Conservation (phyloP, 2,113 vertebrate genomes). For the Paramormyrops kingsleyae region DNA sequence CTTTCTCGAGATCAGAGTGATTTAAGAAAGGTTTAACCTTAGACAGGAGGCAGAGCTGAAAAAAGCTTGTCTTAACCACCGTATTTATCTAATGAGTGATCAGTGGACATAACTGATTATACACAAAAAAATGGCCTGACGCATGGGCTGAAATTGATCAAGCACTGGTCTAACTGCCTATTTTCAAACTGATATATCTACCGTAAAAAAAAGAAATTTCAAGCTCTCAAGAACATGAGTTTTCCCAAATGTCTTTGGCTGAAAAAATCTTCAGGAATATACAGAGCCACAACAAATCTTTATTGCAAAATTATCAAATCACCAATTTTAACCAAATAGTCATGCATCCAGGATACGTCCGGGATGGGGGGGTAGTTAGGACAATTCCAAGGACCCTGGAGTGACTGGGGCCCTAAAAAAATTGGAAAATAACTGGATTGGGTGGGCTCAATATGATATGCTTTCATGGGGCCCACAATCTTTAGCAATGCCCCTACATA, state of each 20-base stretch:
- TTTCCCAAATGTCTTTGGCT: not conserved
- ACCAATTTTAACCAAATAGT: not conserved
- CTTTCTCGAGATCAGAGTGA: too few species aligned
- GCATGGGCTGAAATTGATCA: conserved; percentile 13
- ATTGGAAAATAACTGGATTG: not conserved
- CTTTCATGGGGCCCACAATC: too few species aligned
- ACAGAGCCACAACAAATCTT: not conserved
- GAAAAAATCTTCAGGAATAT: not conserved
- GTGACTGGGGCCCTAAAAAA: not conserved
- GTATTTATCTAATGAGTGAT: not conserved
- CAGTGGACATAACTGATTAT: not conserved
- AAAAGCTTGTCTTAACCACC: too few species aligned
- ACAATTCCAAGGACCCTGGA: too few species aligned
- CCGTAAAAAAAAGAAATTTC: not conserved
- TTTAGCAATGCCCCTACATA: not conserved
- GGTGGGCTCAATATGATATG: too few species aligned
- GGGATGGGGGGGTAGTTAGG: too few species aligned
- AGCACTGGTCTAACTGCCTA: not conserved
- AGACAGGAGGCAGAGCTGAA: too few species aligned
- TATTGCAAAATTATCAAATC: not conserved
- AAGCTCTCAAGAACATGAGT: not conserved
- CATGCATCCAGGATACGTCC: not conserved
- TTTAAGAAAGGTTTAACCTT: too few species aligned
- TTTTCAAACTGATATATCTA: not conserved
- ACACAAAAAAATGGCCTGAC: not conserved